Evolutionary conservation across 2,113 vertebrate genomes (phyloP), one percentile per base, ranked within the genome.

Genomic region (Myotis lucifugus): DNA sequence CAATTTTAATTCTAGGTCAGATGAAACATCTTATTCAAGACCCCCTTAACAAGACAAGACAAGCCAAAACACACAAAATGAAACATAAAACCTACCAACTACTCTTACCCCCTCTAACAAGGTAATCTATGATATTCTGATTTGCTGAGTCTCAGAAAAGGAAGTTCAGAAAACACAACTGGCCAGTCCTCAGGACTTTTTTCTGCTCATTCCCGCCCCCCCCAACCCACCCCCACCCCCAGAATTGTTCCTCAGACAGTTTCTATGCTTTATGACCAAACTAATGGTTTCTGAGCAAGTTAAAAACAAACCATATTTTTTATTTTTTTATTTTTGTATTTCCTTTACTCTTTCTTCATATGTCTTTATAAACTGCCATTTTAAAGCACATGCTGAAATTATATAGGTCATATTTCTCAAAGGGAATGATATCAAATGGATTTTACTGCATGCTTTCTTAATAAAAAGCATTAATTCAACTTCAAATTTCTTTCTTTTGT

Each of bases 401-500:
- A n/a, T 18, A 42, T 10, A 78, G 14, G 48, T 64, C 3, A 32
- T 73, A 11, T 81, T 94, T 85, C 32, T 86, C 46, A 90, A 95
- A 48, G 4, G 27, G 72, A 96, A 94, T 81, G 69, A n/a, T 74
- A n/a, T 69, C 67, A 88, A 89, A 56, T 9, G 3, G 66, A 3
- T 50, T 90, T 92, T 54, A 70, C 3, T 88, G 91, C 19, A 5
- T 61, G 48, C 19, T 72, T 86, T 86, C 69, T 48, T 6, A n/a
- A 67, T 72, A 54, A 42, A 72, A 82, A 90, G 12, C 23, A 85
- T 59, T 82, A 88, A 78, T 50, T 85, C 59, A 52, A 50, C 42
- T 79, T 79, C 21, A 85, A 84, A 82, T 88, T 87, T 81, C 25
- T 72, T 81, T 66, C 54, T 54, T 91, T 91, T 11, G 27, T 81